Conservation (phyloP, 1,140 invertebrate genomes). For the Octopus bimaculoides region DNA sequence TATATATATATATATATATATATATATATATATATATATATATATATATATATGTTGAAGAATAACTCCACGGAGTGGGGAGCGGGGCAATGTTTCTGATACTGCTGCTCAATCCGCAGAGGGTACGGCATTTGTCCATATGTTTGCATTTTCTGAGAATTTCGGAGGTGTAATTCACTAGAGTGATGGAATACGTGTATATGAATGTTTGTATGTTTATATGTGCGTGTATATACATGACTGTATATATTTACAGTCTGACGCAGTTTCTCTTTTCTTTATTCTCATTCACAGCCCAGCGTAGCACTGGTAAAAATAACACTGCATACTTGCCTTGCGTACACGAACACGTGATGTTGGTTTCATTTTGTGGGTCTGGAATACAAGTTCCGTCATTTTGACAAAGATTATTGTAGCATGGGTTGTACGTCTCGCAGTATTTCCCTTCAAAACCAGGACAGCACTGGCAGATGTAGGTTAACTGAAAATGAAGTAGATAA, state of each 20-base stretch:
- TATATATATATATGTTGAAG: too few species aligned
- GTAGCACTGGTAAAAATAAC: not conserved
- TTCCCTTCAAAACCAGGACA: not conserved
- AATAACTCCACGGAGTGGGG: too few species aligned
- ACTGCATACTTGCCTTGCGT: not conserved
- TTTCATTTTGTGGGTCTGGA: not conserved
- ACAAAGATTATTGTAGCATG: not conserved
- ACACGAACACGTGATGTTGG: not conserved
- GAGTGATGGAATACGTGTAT: not conserved
- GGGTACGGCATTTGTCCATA: too few species aligned
- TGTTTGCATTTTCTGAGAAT: too few species aligned
- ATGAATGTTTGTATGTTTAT: not conserved
- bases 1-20: too few species aligned
- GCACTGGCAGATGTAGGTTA: slow-evolving; percentile 1
- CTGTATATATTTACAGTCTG: not conserved
- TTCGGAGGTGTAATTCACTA: too few species aligned
- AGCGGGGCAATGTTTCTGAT: too few species aligned
- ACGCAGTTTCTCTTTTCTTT: too few species aligned
- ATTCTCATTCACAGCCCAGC: too few species aligned
- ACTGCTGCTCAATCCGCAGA: too few species aligned
- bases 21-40: too few species aligned
- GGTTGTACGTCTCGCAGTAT: not conserved
- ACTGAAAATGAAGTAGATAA: not conserved
- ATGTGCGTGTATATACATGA: not conserved
- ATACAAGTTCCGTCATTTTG: not conserved